phyloP scores from a whole-genome alignment of 2,888 invertebrate species.

The Molanna angustata region DNA sequence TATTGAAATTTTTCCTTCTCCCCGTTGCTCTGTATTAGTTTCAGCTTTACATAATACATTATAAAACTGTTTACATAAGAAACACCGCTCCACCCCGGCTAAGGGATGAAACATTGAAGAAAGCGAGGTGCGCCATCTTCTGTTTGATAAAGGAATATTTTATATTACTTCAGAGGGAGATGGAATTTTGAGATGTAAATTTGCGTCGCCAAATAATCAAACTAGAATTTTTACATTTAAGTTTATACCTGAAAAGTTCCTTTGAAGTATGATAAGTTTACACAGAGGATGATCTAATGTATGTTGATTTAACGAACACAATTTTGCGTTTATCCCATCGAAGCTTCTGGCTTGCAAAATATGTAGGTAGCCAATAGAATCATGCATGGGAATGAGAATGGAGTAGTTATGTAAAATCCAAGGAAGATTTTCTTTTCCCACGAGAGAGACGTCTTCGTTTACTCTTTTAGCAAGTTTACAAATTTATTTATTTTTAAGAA shows the following conservation, averaged over 20 bases:
- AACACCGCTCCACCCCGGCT: conserved; percentile 10
- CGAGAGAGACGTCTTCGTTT: too few relatives aligned
- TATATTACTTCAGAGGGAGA: conserved; percentile 10
- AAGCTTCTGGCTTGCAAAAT: too few relatives aligned
- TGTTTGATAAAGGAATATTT: too few relatives aligned
- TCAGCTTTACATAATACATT: conserved; percentile 27
- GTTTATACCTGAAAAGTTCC: background rate
- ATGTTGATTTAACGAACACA: background rate
- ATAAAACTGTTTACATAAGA: conserved; percentile 26
- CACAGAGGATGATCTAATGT: background rate
- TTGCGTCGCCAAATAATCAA: conserved; percentile 9
- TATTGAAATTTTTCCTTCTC: conserved; percentile 7
- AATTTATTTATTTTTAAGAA: too few relatives aligned
- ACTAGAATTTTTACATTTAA: background rate
- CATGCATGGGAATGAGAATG: too few relatives aligned
- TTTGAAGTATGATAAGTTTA: background rate
- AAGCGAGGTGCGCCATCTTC: too few relatives aligned
- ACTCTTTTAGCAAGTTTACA: too few relatives aligned
- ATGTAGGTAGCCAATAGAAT: too few relatives aligned
- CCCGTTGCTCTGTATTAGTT: conserved; percentile 18
- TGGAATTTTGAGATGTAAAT: conserved; percentile 18
- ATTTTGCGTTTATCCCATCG: background rate
- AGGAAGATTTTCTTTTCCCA: too few relatives aligned
- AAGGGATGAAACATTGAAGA: conserved; percentile 7
- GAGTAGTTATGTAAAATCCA: too few relatives aligned